Base-by-base conservation (phyloP, 2,888 invertebrate species). In the Pilophorus perplexus region DNA sequence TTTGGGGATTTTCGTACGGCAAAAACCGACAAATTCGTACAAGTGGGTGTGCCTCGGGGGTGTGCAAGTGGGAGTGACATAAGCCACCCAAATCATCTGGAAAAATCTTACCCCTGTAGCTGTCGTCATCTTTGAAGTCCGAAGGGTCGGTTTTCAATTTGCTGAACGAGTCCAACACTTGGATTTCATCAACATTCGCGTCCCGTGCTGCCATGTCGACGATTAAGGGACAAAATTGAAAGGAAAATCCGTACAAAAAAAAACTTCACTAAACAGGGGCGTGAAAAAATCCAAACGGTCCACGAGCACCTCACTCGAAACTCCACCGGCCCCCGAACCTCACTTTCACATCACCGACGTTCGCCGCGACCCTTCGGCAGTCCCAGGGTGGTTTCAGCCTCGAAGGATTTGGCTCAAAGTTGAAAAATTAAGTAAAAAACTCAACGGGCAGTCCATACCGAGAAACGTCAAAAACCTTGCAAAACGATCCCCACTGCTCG, bases 131-230 rank as follows among this genome's bases (percentile, higher is more conserved):
- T 73, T 80, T 81, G 71, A 82, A 79, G 70, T 77, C 81, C 68
- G 79, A 81, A 75, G 82, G 77, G 69, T 80, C 82, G 75, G 84
- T 82, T 75, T 84, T 85, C 78, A 80, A 82, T 70, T 80, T 78
- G 74, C 81, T 80, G 75, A 84, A 83, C 77, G 83, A 83, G 79
- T 88, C 88, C 79, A 86, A 82, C 73, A 82, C 79, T 83, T 89
- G 89, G 77, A 90, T 89, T 78, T 85, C 85, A 81, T 89, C 88
- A 77, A 85, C 81, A 76, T 80, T 85, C 62, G 18, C 48, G 80
- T 89, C 89, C 77, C 88, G 88, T 79, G 89, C 88, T 84, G 89
- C 90, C 90, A 90, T 90, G 80, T 6, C 37, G 10, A 5, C 25
- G 52, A 54, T 10, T 18, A 23, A 8, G 50, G 22, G 23, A 46